Conservation (phyloP, 2,888 invertebrate species). For the Habrosyne pyritoides region DNA sequence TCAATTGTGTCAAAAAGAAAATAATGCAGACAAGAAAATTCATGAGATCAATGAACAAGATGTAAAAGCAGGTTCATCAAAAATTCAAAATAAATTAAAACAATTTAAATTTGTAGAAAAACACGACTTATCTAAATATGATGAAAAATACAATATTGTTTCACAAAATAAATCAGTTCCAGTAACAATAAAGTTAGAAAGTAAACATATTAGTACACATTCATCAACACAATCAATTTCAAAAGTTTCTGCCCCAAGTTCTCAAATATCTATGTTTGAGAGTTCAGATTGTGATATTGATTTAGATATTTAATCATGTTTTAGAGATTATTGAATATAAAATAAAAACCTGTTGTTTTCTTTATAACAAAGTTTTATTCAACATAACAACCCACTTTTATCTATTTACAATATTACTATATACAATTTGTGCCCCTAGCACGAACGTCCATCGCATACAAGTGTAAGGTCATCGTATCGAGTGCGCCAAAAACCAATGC, state of each 20-base stretch:
- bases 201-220: conserved; percentile 29
- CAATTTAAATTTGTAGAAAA: conserved; percentile 63
- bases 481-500: too few relatives aligned
- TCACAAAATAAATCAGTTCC: conserved; percentile 27
- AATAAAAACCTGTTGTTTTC: conserved; percentile 21
- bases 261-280: conserved; percentile 80
- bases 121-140: conserved; percentile 61
- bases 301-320: conserved; percentile 69
- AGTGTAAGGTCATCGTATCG: too few relatives aligned
- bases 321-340: conserved; percentile 13
- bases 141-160: conserved; percentile 29
- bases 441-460: too few relatives aligned
- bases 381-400: neutral
- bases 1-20: conserved; percentile 15
- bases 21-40: conserved; percentile 14
- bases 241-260: conserved; percentile 38
- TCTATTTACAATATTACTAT: conserved; percentile 16
- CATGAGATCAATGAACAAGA: conserved; percentile 6
- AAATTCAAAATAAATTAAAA: conserved; percentile 55
- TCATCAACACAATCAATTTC: conserved; percentile 22
- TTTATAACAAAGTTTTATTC: neutral
- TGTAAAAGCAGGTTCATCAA: conserved; percentile 26
- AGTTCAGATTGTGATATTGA: conserved; percentile 79
- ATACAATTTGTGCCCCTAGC: neutral
- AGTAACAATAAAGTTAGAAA: conserved; percentile 34